phyloP scores from a whole-genome alignment of 2,797 vertebrate genomes.

The Echeneis naucrates region DNA sequence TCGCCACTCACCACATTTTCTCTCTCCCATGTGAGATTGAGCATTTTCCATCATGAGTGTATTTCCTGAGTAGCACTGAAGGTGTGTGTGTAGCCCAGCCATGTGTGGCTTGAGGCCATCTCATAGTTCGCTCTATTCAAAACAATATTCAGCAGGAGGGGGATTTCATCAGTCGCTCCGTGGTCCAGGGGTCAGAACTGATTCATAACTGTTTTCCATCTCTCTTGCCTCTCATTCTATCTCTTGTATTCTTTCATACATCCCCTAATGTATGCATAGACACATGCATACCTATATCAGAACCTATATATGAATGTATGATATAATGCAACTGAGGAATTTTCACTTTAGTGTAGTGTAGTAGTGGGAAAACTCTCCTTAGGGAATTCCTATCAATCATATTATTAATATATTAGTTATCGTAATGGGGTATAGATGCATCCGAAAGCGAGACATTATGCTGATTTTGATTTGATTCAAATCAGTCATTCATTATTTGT shows the following conservation, averaged over 20 bases:
- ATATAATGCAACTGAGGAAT: background rate
- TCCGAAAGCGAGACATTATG: background rate
- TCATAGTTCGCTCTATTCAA: constrained; percentile 64
- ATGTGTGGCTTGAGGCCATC: constrained; percentile 63
- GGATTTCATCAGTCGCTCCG: constrained; percentile 63
- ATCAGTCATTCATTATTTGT: background rate
- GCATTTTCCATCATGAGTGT: constrained; percentile 51
- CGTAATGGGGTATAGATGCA: background rate
- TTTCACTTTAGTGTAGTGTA: constrained; percentile 24
- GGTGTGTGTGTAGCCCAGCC: constrained; percentile 26
- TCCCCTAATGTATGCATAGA: constrained; percentile 21
- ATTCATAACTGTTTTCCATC: constrained; percentile 46
- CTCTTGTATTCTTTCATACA: background rate
- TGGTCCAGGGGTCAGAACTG: constrained; percentile 59
- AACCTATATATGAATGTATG: constrained; percentile 7
- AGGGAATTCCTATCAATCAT: constrained; percentile 10
- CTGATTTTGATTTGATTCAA: background rate
- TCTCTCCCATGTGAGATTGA: constrained; percentile 54
- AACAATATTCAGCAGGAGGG: constrained; percentile 66
- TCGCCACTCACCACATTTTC: constrained; percentile 21
- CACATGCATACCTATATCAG: background rate
- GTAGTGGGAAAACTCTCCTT: background rate
- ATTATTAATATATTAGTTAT: background rate
- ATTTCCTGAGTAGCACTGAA: constrained; percentile 43
- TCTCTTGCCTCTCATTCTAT: constrained; percentile 1